Evolutionary conservation across 2,797 vertebrate genomes (phyloP), one percentile per base, ranked within the genome.

Genomic region (Centroberyx gerrardi): DNA sequence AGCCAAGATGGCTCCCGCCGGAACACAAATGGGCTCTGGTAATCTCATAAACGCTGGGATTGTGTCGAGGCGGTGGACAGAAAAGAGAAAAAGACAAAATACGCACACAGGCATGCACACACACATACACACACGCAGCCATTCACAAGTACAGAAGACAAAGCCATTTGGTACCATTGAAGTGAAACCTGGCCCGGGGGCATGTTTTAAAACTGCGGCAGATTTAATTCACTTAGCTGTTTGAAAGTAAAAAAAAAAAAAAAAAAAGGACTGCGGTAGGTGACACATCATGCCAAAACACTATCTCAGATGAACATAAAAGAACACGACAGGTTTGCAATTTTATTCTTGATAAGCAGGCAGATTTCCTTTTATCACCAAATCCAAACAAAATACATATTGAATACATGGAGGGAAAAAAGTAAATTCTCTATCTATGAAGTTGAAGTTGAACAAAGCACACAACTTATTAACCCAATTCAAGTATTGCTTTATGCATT

Each of bases 1-100:
- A 93, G 93, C 92, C 94, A 95, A 94, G 86, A 94, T 93, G 93
- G 92, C 90, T 93, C 94, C 93, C 88, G 83, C 90, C 80, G 92
- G 93, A 94, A 85, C 92, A 91, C 89, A 94, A 95, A 94, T 92
- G 90, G 93, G 89, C 90, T 93, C 87, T 86, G 85, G 88, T 93
- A 94, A 93, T 94, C 93, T 92, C 87, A 94, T 94, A 94, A 94
- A 94, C 76, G 90, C 76, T 59, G 84, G 90, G 89, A 93, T 92
- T 92, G 89, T 89, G 86, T 92, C 65, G 82, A 92, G 87, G 87
- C 78, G 74, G 82, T 83, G 90, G 87, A 89, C 73, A 49, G 77
- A 76, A 77, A 79, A 82, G 72, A 67, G 80, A 68, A 80, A 88
- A 86, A 70, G 71, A 72, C 42, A 76, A 86, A 89, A 84, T 68